Percentiles rank a stretch among this genome's conserved stretches.
Conservation (phyloP, 1,140 invertebrate genomes). For the Laupala kohalensis region DNA sequence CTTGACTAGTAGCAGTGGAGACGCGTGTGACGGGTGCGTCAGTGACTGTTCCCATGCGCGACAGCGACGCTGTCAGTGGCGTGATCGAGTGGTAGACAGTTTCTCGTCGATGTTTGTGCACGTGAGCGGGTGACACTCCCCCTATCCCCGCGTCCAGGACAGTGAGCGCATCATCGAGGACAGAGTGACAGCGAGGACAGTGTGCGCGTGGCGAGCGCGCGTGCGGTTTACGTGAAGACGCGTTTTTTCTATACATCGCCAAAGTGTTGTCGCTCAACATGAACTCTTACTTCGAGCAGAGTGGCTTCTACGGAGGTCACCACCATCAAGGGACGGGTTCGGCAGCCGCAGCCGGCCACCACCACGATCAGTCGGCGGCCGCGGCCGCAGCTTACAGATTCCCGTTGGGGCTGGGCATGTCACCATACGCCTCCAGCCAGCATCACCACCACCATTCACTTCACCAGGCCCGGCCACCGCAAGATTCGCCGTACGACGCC, state of each 20-base stretch:
- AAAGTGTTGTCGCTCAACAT: neutral
- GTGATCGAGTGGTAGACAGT: neutral
- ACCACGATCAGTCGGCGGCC: conserved; percentile 44
- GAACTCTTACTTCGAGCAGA: conserved; percentile 75
- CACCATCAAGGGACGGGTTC: conserved; percentile 53
- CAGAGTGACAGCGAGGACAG: neutral
- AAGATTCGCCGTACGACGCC: conserved; percentile 63
- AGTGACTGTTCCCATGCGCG: neutral
- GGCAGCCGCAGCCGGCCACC: conserved; percentile 51
- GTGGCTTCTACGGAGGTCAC: conserved; percentile 82
- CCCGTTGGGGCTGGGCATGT: conserved; percentile 55
- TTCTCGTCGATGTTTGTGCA: neutral
- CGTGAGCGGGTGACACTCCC: neutral
- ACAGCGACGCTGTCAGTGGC: neutral
- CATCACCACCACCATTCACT: conserved; percentile 64
- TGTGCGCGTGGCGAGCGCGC: neutral
- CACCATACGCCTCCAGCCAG: conserved; percentile 59
- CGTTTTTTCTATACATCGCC: neutral
- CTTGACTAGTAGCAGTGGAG: neutral
- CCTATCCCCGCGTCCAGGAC: neutral
- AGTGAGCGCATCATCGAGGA: neutral
- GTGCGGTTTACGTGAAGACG: neutral
- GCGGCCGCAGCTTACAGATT: conserved; percentile 38
- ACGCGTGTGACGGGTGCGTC: neutral
- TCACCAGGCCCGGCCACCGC: conserved; percentile 59